Conservation (phyloP, 1,140 invertebrate genomes). For the Mamestra configurata region DNA sequence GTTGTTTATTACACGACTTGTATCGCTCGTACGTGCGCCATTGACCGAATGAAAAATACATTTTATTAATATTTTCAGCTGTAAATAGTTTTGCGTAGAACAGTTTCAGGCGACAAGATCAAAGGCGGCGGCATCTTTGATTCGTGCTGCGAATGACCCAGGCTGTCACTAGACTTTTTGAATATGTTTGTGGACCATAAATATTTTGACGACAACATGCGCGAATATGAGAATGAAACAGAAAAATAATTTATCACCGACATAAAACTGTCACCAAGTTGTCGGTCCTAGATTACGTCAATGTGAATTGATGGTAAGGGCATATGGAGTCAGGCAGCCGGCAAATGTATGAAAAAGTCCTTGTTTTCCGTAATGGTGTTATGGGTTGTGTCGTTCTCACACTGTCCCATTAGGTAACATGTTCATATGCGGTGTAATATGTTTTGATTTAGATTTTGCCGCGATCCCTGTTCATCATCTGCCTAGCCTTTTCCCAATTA, state of each 20-base stretch:
- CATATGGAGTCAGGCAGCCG: conserved; percentile 16
- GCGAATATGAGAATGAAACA: conserved; percentile 37
- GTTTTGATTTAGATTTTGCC: conserved; percentile 1
- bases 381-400: background rate
- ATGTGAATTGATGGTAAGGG: conserved; percentile 24
- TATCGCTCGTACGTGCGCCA: background rate
- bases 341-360: conserved; percentile 15
- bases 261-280: conserved; percentile 39
- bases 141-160: conserved; percentile 66
- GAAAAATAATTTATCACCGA: conserved; percentile 45
- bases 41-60: conserved; percentile 41
- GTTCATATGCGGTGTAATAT: background rate
- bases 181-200: conserved; percentile 69
- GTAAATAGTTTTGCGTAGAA: conserved; percentile 51
- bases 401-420: background rate
- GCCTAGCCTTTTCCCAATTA: too few species aligned
- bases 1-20: conserved; percentile 26
- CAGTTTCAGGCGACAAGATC: conserved; percentile 71
- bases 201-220: conserved; percentile 49
- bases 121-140: conserved; percentile 75
- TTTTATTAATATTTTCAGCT: conserved; percentile 66
- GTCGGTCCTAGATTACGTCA: conserved; percentile 35
- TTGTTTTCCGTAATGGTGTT: conserved; percentile 28
- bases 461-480: background rate
- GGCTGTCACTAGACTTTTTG: conserved; percentile 74